Evolutionary conservation across 2,888 invertebrate species (phyloP), one percentile per base, ranked within the genome.

Genomic region (Alsophila aescularia): DNA sequence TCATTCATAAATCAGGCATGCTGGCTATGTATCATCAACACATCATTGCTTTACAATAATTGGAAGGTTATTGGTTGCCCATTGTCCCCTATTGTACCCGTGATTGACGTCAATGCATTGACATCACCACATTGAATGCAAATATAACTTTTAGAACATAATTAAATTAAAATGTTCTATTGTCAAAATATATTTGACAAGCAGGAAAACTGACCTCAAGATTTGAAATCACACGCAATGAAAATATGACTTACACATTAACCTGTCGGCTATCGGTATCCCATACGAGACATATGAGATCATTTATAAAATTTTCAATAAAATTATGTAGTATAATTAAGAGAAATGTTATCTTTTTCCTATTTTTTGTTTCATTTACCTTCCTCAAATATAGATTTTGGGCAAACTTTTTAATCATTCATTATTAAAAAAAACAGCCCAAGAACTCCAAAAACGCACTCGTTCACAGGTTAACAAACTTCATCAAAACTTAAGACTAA

Each of bases 101-200:
- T 73, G 16, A 43, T 14, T 31, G 24, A 36, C 12, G 24, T 21
- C 27, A 36, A 21, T 49, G 36, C 55, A 54, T 44, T 64, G 74
- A 78, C 77, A 75, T 84, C 81, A 82, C 54, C 49, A 58, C 73
- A 87, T 87, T 87, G 73, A 85, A 87, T 87, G 88, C 79, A 72
- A 87, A 87, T 85, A 16, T 35, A 15, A 15, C 2, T 24, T 12
- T 31, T 32, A 34, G 62, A 50, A 10, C 16, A 18, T 54, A 40
- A 40, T 53, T 37, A 14, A 52, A 41, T 55, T n/a, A 40, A 52
- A 48, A 53, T 56, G 40, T 35, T 43, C 58, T 43, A 60, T 60
- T 64, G 58, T 64, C 27, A 21, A 37, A 6, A 18, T 14, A 14
- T 36, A 42, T 31, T 13, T 35, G 32, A 15, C 5, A 14, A 35